Evolutionary conservation across 2,797 vertebrate genomes (phyloP).

Genomic region (Tadarida brasiliensis): DNA sequence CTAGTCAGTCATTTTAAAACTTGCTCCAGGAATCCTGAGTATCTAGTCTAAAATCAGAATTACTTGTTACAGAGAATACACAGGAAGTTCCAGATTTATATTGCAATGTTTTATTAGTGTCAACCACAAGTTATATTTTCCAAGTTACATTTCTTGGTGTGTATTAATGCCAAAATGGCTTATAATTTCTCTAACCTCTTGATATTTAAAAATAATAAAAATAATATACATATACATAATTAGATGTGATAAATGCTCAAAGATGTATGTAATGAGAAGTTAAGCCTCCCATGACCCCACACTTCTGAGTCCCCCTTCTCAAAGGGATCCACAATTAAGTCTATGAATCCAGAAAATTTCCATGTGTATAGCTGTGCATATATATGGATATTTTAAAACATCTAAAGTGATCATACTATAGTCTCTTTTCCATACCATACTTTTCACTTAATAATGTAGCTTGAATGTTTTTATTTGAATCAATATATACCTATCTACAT

Average conservation of each 20-base stretch:
- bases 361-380: neutral
- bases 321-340: neutral
- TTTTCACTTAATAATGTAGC: neutral
- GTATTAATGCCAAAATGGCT: neutral
- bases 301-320: neutral
- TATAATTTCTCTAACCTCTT: neutral
- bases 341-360: neutral
- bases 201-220: constrained; percentile 37
- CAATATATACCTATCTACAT: neutral
- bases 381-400: neutral
- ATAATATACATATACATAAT: neutral
- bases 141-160: constrained; percentile 24
- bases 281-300: neutral
- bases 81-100: constrained; percentile 15
- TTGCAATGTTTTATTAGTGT: constrained; percentile 4
- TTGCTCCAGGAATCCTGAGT: neutral
- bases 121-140: neutral
- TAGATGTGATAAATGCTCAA: neutral
- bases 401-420: neutral
- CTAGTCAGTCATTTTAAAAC: constrained; percentile 4
- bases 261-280: neutral
- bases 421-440: neutral
- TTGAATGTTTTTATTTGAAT: neutral
- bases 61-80: constrained; percentile 3
- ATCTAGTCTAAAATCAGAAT: constrained; percentile 45